Evolutionary conservation across 2,888 invertebrate genomes (phyloP).

Genomic region (Cataglyphis albicans): DNA sequence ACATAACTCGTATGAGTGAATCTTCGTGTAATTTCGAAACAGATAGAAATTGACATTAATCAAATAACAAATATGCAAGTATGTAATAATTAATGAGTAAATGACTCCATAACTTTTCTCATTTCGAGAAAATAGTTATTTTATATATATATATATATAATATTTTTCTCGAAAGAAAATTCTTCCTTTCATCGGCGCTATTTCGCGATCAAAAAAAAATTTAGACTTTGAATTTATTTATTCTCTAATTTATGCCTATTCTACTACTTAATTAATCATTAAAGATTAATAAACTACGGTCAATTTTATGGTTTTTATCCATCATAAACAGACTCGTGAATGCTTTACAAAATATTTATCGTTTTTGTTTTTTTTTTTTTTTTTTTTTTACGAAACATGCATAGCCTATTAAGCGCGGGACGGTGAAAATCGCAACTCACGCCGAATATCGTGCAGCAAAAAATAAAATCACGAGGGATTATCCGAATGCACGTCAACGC

Average conservation of each 20-base stretch:
- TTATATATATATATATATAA: background rate
- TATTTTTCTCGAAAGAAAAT: background rate
- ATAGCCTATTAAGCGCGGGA: slow-evolving; percentile 33
- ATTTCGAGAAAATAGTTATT: background rate
- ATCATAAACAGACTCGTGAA: slow-evolving; percentile 12
- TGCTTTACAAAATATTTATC: slow-evolving; percentile 18
- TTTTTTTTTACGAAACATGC: background rate
- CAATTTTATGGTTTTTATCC: background rate
- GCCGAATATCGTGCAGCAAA: slow-evolving; percentile 45
- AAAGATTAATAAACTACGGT: background rate
- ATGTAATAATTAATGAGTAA: background rate
- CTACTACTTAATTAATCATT: background rate
- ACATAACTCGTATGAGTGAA: background rate
- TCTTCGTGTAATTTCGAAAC: slow-evolving; percentile 6
- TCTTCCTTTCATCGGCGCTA: background rate
- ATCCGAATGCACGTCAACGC: slow-evolving; percentile 49
- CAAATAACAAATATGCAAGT: background rate
- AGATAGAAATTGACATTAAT: background rate
- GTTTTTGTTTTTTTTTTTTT: slow-evolving; percentile 1
- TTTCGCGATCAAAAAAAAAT: background rate
- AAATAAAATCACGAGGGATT: slow-evolving; percentile 52
- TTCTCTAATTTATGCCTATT: background rate
- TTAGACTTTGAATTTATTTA: background rate
- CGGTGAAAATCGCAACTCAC: slow-evolving; percentile 52
- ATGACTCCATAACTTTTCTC: background rate